phyloP scores from a whole-genome alignment of 1,140 invertebrate species.

The Hormaphis cornu region DNA sequence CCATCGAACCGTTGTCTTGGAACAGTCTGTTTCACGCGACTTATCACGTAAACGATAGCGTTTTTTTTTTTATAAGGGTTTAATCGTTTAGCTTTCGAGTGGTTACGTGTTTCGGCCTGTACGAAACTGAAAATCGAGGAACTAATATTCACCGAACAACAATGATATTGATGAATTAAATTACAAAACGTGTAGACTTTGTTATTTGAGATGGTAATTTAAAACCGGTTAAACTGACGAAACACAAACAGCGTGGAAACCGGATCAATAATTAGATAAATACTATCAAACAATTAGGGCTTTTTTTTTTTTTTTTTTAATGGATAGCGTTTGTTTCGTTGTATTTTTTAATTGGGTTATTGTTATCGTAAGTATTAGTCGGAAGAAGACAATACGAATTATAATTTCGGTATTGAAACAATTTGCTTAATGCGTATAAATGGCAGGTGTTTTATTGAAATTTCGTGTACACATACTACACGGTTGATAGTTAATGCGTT shows the following conservation, averaged over 20 bases:
- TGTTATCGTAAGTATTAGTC: background rate
- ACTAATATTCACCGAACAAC: no score
- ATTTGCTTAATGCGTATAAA: background rate
- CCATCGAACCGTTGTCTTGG: no score
- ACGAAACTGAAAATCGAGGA: no score
- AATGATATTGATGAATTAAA: no score
- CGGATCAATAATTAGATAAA: background rate
- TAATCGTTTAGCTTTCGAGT: no score
- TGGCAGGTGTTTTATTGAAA: background rate
- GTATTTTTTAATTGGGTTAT: slow-evolving; percentile 2
- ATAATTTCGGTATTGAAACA: slow-evolving; percentile 8
- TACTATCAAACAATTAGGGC: background rate
- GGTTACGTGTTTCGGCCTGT: no score
- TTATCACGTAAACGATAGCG: no score
- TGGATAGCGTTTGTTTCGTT: background rate
- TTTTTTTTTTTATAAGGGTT: no score
- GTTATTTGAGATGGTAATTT: no score
- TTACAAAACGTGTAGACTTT: no score
- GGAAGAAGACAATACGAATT: slow-evolving; percentile 3
- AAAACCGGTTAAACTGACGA: background rate
- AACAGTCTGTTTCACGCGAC: no score
- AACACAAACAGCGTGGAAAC: background rate
- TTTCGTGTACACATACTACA: background rate
- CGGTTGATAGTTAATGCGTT: no score
- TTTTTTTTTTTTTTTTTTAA: background rate